Base-by-base conservation (phyloP, 1,140 invertebrate genomes). In the Himalopsyche phryganea region DNA sequence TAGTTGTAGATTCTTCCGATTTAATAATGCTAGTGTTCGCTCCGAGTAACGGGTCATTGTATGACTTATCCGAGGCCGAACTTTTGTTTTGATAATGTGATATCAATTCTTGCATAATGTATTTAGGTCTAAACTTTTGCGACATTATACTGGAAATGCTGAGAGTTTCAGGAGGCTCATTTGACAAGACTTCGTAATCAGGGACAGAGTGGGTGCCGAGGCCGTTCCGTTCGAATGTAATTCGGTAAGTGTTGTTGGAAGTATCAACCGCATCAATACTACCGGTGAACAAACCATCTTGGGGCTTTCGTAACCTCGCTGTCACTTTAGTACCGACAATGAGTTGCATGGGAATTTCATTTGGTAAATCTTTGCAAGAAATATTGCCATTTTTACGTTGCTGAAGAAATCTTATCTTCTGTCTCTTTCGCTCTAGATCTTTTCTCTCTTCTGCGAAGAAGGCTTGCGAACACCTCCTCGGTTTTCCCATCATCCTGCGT, bases 221-320 rank as follows among this genome's bases (percentile, higher is more conserved):
- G 10, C 94, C 94, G 38, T 85, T 84, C 56, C 94, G 81, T 72
- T 98, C 96, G 79, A 99, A 99, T 0, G 92, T 94, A 52, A 99
- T 93, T 67, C 97, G 82, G 71, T 99, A 99, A n/a, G 92, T 94
- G 69, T 96, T 95, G 69, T 96, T 94, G 3, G 93, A 89, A 1
- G 94, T 96, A 71, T 98, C 94, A n/a, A 98, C 89, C 33, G 95
- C 97, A 77, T 98, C 96, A 60, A 99, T 94, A 36, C 87, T 91
- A 6, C 96, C 97, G 50, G 91, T 95, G 69, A 98, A 98, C 19
- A 99, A 80, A 11, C 97, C 96, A 81, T 98, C 96, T 77, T 98
- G 94, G 5, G 96, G 95, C 71, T 87, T 87, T 44, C 95, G 80
- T 63, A 98, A 73, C 61, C 95, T 74, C 63, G 92, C 93, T 35